Percentiles rank a stretch among this genome's conserved stretches.
Evolutionary conservation across 2,797 vertebrate species (phyloP).

Genomic region (Melanotaenia maccullochi): DNA sequence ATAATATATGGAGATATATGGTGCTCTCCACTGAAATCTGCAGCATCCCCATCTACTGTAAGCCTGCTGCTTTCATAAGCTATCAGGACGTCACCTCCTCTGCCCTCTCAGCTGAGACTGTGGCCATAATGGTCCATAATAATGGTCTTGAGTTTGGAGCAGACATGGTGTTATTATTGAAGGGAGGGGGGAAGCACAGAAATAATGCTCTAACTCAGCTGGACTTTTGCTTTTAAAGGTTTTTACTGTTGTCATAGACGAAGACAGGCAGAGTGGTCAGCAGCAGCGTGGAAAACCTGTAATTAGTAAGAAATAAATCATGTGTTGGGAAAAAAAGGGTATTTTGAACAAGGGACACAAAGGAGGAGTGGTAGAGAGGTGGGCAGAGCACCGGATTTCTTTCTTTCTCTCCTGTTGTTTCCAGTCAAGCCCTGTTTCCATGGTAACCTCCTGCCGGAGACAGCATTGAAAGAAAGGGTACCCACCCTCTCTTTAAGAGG

Average conservation of each 20-base stretch:
- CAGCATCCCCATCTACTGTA: slow-evolving; percentile 27
- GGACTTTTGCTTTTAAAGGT: slow-evolving; percentile 70
- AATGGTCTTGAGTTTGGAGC: slow-evolving; percentile 71
- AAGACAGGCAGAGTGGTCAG: slow-evolving; percentile 73
- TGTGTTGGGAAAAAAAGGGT: slow-evolving; percentile 41
- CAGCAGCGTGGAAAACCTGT: slow-evolving; percentile 71
- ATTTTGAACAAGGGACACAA: slow-evolving; percentile 80
- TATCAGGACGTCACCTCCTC: slow-evolving; percentile 71
- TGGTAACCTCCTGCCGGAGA: slow-evolving; percentile 85
- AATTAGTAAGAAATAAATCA: slow-evolving; percentile 78
- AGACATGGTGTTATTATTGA: slow-evolving; percentile 75
- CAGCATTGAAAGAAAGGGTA: slow-evolving; percentile 84
- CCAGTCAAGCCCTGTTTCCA: slow-evolving; percentile 89
- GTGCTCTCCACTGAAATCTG: slow-evolving; percentile 35
- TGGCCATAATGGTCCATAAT: slow-evolving; percentile 78
- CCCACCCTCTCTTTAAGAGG: slow-evolving; percentile 83
- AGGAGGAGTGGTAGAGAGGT: slow-evolving; percentile 81
- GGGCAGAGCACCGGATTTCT: slow-evolving; percentile 81
- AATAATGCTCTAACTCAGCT: slow-evolving; percentile 64
- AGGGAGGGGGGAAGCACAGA: slow-evolving; percentile 30
- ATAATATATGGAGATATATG: slow-evolving; percentile 19
- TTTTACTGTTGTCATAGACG: slow-evolving; percentile 56
- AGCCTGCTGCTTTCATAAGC: slow-evolving; percentile 65
- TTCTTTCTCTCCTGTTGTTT: slow-evolving; percentile 87
- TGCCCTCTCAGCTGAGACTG: slow-evolving; percentile 73